Conservation (phyloP, 2,113 vertebrate genomes). For the Lichenostomus cassidix region DNA sequence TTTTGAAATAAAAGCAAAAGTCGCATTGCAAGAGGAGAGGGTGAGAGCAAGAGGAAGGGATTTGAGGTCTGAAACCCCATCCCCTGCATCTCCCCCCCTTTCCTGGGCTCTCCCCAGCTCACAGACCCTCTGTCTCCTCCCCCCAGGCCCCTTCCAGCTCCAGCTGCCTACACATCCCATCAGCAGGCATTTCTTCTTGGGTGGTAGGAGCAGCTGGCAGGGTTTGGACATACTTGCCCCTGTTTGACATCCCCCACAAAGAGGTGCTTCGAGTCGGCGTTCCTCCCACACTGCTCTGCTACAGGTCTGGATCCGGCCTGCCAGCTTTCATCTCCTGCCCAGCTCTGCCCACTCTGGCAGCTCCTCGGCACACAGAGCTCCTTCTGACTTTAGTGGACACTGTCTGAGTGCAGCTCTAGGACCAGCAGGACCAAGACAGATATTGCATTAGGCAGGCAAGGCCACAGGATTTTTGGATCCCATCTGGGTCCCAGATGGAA, state of each 20-base stretch:
- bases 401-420: background rate
- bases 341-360: slow-evolving; percentile 44
- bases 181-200: slow-evolving; percentile 57
- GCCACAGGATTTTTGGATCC: background rate
- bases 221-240: slow-evolving; percentile 59
- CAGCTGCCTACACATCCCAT: slow-evolving; percentile 45
- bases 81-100: background rate
- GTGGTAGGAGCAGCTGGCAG: slow-evolving; percentile 60
- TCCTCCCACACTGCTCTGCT: slow-evolving; percentile 56
- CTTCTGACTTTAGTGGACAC: slow-evolving; percentile 47
- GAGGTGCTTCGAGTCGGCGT: slow-evolving; percentile 38
- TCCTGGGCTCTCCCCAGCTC: background rate
- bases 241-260: slow-evolving; percentile 65
- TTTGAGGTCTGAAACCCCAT: background rate
- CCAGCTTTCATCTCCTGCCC: slow-evolving; percentile 63
- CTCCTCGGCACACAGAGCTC: slow-evolving; percentile 32
- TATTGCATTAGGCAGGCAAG: background rate
- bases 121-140: background rate
- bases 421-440: background rate
- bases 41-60: background rate
- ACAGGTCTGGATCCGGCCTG: slow-evolving; percentile 50
- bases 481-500: slow-evolving; percentile 53
- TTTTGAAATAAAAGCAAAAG: background rate
- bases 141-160: background rate
- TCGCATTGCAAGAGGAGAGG: background rate